Base-by-base conservation (phyloP, 2,888 invertebrate species). In the Rhamphomyia laevipes region DNA sequence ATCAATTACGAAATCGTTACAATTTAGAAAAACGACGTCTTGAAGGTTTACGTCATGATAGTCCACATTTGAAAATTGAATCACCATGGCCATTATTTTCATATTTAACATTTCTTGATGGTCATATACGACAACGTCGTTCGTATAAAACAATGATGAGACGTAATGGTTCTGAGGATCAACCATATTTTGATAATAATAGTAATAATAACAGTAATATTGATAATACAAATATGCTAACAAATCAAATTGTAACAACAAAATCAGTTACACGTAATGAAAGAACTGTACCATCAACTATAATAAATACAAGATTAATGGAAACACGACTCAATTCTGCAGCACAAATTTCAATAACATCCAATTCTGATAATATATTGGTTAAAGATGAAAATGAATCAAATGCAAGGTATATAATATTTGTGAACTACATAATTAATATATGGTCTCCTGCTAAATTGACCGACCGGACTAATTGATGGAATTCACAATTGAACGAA, bases 1-100 rank as follows among this genome's bases (percentile, higher is more conserved):
- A 67, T 10, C 70, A 70, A 43, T 53, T 71, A n/a, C 60, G 71
- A 30, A 71, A 71, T 60, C 71, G 71, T 11, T 71, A 70, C 40
- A 71, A 70, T 56, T 62, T 71, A 30, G 71, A 71, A 51, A 70
- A 70, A 51, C 61, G 71, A 12, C 68, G 70, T 5, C 53, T 70
- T n/a, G 70, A 70, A 47, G 63, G 61, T 35, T 47, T 63, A 31
- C 54, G 60, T 2, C 56, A 61, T 21, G 60, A 60, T 37, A 59
- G 62, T 56, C 63, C 64, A 2, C 55, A 56, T n/a, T 58, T 59
- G 46, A 49, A 51, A 4, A 54, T 59, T 31, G 58, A 59, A 31
- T 67, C 70, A 5, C 66, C 66, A 23, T 71, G 71, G 71, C 65
- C 69, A 2, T 56, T 70, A n/a, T 71, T 62, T 51, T 63, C 67